These are phyloP conservation scores for Lochmaea capreae DNA, from an alignment of 2,888 invertebrate species.

Conservation along the genomic window DNA sequence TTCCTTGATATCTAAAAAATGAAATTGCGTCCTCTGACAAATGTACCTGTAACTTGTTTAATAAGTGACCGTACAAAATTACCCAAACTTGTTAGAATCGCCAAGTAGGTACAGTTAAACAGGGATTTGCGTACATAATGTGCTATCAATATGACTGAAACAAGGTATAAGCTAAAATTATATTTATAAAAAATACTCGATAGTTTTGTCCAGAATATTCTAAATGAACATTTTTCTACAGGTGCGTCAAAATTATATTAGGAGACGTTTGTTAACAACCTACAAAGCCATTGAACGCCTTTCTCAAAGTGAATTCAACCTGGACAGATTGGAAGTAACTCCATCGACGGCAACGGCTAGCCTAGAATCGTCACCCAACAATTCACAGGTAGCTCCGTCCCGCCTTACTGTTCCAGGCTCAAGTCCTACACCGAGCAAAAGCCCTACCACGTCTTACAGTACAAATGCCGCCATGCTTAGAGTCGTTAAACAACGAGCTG, in stretches of 20 bases:
- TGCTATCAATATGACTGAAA: no score
- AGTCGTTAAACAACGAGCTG: slow-evolving; percentile 65
- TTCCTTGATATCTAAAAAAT: no score
- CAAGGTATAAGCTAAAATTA: no score
- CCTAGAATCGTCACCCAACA: slow-evolving; percentile 46
- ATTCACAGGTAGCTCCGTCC: slow-evolving; percentile 57
- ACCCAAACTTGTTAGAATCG: no score
- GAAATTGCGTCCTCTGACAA: no score
- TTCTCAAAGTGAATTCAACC: slow-evolving; percentile 86
- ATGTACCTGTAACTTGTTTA: no score
- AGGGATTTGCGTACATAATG: no score
- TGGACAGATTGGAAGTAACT: slow-evolving; percentile 78
- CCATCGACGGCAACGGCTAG: slow-evolving; percentile 67
- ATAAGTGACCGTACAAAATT: no score
- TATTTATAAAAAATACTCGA: no score
- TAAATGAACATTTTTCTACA: slow-evolving; percentile 53
- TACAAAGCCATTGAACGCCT: slow-evolving; percentile 84
- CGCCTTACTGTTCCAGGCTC: slow-evolving; percentile 65
- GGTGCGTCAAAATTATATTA: slow-evolving; percentile 86
- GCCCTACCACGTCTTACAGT: slow-evolving; percentile 62
- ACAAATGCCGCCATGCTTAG: slow-evolving; percentile 63
- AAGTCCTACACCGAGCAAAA: slow-evolving; percentile 55
- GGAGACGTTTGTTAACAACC: slow-evolving; percentile 80
- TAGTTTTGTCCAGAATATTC: neutral
- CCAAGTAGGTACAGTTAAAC: no score